These are phyloP conservation scores for Toxotes lorentzi DNA, from an alignment of 2,797 vertebrate genomes.

Conservation along the genomic window DNA sequence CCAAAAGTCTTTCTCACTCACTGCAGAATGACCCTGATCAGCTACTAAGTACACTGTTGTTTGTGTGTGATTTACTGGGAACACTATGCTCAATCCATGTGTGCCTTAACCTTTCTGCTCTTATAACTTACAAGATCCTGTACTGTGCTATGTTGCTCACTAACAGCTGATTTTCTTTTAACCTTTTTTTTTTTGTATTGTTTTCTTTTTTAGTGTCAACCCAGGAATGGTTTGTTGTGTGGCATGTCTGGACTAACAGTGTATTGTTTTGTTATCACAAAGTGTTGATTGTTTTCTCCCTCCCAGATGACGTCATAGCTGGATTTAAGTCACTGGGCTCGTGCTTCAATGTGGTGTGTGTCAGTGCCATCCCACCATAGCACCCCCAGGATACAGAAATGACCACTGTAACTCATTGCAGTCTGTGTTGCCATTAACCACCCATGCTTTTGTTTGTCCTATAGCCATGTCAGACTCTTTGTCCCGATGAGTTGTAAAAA, in stretches of 20 bases:
- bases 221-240: slow-evolving; percentile 65
- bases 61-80: slow-evolving; percentile 34
- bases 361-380: slow-evolving; percentile 67
- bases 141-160: slow-evolving; percentile 29
- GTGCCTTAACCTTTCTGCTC: slow-evolving; percentile 40
- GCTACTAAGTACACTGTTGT: slow-evolving; percentile 19
- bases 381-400: slow-evolving; percentile 47
- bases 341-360: slow-evolving; percentile 66
- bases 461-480: slow-evolving; percentile 25
- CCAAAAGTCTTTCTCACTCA: slow-evolving; percentile 19
- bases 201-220: slow-evolving; percentile 43
- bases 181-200: slow-evolving; percentile 17
- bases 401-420: slow-evolving; percentile 39
- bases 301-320: slow-evolving; percentile 72
- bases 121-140: slow-evolving; percentile 39
- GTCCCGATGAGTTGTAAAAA: slow-evolving; percentile 29
- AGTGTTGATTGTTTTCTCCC: slow-evolving; percentile 77
- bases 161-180: slow-evolving; percentile 52
- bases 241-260: slow-evolving; percentile 64
- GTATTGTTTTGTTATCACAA: slow-evolving; percentile 76
- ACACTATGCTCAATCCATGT: slow-evolving; percentile 19
- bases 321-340: slow-evolving; percentile 61
- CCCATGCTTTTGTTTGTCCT: slow-evolving; percentile 70
- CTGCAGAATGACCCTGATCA: slow-evolving; percentile 18
- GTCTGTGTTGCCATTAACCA: slow-evolving; percentile 66